A percentile compares a stretch with the other conserved stretches of the same genome.
phyloP scores from a whole-genome alignment of 2,797 vertebrate species.

The Acrossocheilus fasciatus region DNA sequence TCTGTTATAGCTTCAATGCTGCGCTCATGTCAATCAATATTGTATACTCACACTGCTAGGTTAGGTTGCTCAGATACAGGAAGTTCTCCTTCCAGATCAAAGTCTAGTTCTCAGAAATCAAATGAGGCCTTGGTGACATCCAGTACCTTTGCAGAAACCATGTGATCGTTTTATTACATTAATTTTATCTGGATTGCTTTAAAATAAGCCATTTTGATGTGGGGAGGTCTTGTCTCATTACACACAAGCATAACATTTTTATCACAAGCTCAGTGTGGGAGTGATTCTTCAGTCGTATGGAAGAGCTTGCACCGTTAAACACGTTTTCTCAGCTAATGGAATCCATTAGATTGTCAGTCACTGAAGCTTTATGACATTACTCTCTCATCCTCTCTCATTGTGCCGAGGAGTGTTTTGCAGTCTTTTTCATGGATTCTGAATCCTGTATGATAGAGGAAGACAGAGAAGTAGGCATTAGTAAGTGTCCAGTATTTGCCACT shows the following conservation, averaged over 20 bases:
- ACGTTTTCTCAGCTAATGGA: not conserved
- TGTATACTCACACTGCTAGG: not conserved
- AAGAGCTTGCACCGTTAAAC: not conserved
- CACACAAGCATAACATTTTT: not conserved
- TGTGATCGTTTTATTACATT: not conserved
- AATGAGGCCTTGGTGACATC: not conserved
- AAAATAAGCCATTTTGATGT: not conserved
- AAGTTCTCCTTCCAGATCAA: not conserved
- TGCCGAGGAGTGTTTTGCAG: not conserved
- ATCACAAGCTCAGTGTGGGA: not conserved
- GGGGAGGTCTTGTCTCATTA: not conserved
- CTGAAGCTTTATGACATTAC: not conserved
- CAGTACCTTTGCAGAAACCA: not conserved
- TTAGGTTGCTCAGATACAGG: not conserved
- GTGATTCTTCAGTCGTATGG: constrained; percentile 2
- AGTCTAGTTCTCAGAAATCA: constrained; percentile 14
- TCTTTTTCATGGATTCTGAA: not conserved
- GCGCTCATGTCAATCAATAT: not conserved
- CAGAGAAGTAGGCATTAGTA: constrained; percentile 5
- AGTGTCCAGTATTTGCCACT: constrained; percentile 6
- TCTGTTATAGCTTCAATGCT: not conserved
- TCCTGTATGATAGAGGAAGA: not conserved
- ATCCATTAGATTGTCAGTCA: constrained; percentile 14
- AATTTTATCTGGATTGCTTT: not conserved
- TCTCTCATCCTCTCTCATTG: not conserved